Evolutionary conservation across 2,797 vertebrate genomes (phyloP).

Genomic region (Harpagifer antarcticus): DNA sequence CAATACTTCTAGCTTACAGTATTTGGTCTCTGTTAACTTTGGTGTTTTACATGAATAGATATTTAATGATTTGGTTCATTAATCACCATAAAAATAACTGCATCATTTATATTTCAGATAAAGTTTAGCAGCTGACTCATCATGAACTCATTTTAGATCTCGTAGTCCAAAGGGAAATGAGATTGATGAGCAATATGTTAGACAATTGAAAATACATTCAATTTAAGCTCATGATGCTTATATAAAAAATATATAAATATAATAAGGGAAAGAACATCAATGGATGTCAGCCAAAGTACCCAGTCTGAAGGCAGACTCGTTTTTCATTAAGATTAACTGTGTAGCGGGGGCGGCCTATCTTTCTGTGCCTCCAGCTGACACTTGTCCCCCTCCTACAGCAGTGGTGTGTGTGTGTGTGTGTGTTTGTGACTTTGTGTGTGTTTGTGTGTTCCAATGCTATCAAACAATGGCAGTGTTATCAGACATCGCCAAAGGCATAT

Average conservation of each 20-base stretch:
- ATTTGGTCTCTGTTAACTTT: neutral
- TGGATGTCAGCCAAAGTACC: slow-evolving; percentile 78
- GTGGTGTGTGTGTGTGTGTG: slow-evolving; percentile 16
- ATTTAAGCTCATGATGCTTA: slow-evolving; percentile 39
- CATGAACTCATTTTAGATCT: neutral
- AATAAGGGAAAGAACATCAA: slow-evolving; percentile 61
- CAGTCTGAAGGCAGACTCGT: slow-evolving; percentile 75
- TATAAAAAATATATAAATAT: slow-evolving; percentile 41
- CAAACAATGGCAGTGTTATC: slow-evolving; percentile 77
- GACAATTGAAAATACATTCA: slow-evolving; percentile 16
- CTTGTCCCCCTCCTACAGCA: slow-evolving; percentile 74
- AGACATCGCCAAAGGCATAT: slow-evolving; percentile 70
- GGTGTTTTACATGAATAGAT: neutral
- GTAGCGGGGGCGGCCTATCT: slow-evolving; percentile 77
- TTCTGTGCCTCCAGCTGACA: slow-evolving; percentile 79
- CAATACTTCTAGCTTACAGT: neutral
- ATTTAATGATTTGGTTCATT: slow-evolving; percentile 4
- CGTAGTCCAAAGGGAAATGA: neutral
- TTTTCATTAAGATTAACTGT: slow-evolving; percentile 84
- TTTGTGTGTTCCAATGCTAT: slow-evolving; percentile 64
- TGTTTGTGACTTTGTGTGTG: slow-evolving; percentile 1
- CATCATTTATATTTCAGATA: neutral
- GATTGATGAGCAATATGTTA: slow-evolving; percentile 15
- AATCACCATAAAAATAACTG: slow-evolving; percentile 4
- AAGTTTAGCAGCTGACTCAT: neutral